Conservation (phyloP, 2,888 invertebrate species). For the Agonum fuliginosum region DNA sequence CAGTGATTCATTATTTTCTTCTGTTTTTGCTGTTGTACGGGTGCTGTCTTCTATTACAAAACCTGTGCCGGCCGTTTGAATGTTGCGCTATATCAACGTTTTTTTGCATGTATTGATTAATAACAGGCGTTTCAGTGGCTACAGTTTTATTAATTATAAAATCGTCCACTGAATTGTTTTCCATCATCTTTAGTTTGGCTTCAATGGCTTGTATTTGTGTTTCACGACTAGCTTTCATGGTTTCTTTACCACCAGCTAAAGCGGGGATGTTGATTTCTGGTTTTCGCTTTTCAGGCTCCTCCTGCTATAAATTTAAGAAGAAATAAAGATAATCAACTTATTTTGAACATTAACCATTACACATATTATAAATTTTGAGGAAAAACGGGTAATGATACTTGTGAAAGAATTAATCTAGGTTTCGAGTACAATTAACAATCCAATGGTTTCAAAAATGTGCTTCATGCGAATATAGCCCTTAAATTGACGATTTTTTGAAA, state of each 20-base stretch:
- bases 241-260: constrained; percentile 79
- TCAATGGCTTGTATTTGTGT: constrained; percentile 92
- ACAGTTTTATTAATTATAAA: constrained; percentile 84
- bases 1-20: constrained; percentile 37
- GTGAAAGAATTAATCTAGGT: too few relatives aligned
- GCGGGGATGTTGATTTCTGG: constrained; percentile 86
- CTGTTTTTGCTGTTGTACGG: constrained; percentile 46
- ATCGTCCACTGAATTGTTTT: constrained; percentile 80
- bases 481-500: too few relatives aligned
- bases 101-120: constrained; percentile 81
- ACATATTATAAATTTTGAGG: too few relatives aligned
- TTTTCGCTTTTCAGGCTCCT: constrained; percentile 84
- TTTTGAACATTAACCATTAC: too few relatives aligned
- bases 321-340: constrained; percentile 36
- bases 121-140: constrained; percentile 79
- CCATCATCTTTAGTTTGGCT: constrained; percentile 89
- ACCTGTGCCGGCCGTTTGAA: constrained; percentile 17
- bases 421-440: too few relatives aligned
- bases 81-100: not conserved
- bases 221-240: constrained; percentile 82
- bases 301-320: constrained; percentile 73
- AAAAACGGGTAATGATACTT: too few relatives aligned
- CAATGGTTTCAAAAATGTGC: too few relatives aligned
- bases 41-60: constrained; percentile 21
- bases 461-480: too few relatives aligned